phyloP scores from a whole-genome alignment of 1,140 invertebrate species.

The Drosophila murphyi region DNA sequence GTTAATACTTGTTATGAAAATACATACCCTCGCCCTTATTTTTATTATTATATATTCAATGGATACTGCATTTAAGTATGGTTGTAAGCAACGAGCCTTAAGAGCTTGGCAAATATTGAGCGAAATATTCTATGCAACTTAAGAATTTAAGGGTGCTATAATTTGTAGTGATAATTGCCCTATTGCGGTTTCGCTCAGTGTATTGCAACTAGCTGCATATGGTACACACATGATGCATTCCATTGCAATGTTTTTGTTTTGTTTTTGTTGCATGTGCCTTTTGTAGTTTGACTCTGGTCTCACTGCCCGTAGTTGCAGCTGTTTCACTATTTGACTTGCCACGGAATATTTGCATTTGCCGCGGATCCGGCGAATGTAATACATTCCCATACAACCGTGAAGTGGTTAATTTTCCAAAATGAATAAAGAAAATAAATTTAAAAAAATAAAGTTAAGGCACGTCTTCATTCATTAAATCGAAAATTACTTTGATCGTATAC shows the following conservation, averaged over 20 bases:
- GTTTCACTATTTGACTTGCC: slow-evolving; percentile 15
- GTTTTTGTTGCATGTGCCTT: slow-evolving; percentile 43
- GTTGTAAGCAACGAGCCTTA: not conserved
- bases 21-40: no score
- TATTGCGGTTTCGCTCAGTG: slow-evolving; percentile 35
- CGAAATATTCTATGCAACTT: slow-evolving; percentile 1
- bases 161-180: no score
- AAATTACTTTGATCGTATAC: no score
- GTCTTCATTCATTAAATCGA: not conserved
- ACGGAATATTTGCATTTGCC: no score
- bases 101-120: slow-evolving; percentile 13
- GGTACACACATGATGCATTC: slow-evolving; percentile 72
- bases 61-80: not conserved
- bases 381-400: not conserved
- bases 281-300: slow-evolving; percentile 26
- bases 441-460: not conserved
- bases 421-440: no score
- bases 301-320: slow-evolving; percentile 16
- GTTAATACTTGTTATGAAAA: no score
- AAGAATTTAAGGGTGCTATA: no score
- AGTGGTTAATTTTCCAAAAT: not conserved
- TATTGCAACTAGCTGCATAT: slow-evolving; percentile 59
- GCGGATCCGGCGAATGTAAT: no score
- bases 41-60: not conserved
- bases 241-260: slow-evolving; percentile 35